These are phyloP conservation scores for Serrognathus titanus DNA, from an alignment of 2,888 invertebrate species.

Conservation along the genomic window DNA sequence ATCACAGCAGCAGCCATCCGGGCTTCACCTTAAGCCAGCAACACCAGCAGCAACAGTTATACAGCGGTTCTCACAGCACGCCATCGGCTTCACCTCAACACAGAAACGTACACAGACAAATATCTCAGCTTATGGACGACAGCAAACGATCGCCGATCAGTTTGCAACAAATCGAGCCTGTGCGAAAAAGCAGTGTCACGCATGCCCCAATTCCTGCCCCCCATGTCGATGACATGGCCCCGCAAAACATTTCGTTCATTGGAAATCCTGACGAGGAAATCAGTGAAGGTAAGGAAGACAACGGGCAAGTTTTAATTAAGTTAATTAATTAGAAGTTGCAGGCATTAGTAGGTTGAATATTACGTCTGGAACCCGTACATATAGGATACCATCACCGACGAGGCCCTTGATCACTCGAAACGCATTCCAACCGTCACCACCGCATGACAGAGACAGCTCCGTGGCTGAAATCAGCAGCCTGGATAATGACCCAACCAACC, in stretches of 20 bases:
- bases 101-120: slow-evolving; percentile 57
- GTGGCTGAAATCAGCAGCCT: slow-evolving; percentile 49
- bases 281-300: slow-evolving; percentile 34
- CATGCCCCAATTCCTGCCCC: slow-evolving; percentile 64
- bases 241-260: slow-evolving; percentile 89
- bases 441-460: slow-evolving; percentile 29
- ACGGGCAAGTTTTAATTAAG: too few species aligned
- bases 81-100: slow-evolving; percentile 66
- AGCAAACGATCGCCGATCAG: slow-evolving; percentile 49
- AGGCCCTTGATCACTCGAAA: slow-evolving; percentile 66
- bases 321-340: too few species aligned
- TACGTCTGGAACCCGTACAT: slow-evolving; percentile 82
- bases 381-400: slow-evolving; percentile 86
- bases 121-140: slow-evolving; percentile 49
- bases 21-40: slow-evolving; percentile 58
- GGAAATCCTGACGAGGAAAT: slow-evolving; percentile 62
- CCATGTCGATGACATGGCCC: slow-evolving; percentile 84
- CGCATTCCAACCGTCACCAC: slow-evolving; percentile 61
- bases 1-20: slow-evolving; percentile 54
- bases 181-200: slow-evolving; percentile 42
- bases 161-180: slow-evolving; percentile 52
- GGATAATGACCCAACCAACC: slow-evolving; percentile 51
- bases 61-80: slow-evolving; percentile 50
- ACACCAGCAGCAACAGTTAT: slow-evolving; percentile 50
- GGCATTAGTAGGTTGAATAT: slow-evolving; percentile 77